Evolutionary conservation across 2,797 vertebrate species (phyloP).

Genomic region (Diplodus sargus): DNA sequence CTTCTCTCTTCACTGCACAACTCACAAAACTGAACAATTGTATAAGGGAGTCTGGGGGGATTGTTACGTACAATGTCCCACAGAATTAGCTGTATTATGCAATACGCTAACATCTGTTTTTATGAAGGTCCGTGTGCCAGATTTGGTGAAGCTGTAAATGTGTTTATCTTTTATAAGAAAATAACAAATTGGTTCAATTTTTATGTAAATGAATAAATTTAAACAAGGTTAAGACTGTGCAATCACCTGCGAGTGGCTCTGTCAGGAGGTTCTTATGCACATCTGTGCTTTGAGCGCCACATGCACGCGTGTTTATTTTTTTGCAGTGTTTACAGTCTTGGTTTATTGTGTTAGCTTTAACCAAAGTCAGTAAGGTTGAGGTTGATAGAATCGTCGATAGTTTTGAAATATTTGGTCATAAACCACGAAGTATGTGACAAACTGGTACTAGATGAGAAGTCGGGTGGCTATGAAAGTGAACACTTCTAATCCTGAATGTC

Average conservation of each 20-base stretch:
- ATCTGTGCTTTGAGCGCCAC: background rate
- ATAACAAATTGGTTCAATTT: background rate
- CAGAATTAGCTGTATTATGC: background rate
- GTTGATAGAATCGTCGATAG: background rate
- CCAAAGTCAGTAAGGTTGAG: too few relatives aligned
- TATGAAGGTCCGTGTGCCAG: background rate
- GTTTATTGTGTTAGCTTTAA: background rate
- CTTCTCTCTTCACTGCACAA: too few relatives aligned
- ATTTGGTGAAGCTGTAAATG: background rate
- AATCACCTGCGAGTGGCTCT: background rate
- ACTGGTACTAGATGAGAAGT: background rate
- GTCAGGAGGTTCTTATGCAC: background rate
- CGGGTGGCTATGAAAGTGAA: background rate
- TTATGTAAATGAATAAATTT: too few relatives aligned
- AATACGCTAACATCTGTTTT: background rate
- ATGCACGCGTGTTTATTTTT: background rate
- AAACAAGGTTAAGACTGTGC: background rate
- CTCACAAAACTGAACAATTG: too few relatives aligned
- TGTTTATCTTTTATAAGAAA: background rate
- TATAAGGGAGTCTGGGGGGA: too few relatives aligned
- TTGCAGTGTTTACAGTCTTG: too few relatives aligned
- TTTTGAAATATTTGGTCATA: background rate
- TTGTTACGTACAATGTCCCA: background rate
- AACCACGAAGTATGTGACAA: background rate
- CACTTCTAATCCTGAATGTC: background rate